A percentile compares a stretch with the other conserved stretches of the same genome.
phyloP scores from a whole-genome alignment of 2,797 vertebrate genomes.

The Cyprinella venusta region DNA sequence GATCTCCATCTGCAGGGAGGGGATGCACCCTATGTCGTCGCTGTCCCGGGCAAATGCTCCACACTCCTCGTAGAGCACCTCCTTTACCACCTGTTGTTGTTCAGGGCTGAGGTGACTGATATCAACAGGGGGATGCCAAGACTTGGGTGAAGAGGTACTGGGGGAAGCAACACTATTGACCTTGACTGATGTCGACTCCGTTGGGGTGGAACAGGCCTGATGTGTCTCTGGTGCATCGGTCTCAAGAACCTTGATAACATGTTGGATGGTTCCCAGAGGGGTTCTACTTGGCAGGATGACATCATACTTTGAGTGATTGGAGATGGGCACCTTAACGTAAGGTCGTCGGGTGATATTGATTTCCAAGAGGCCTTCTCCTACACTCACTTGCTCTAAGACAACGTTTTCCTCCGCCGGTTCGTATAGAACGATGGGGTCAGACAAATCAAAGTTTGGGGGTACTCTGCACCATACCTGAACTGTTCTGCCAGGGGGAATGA shows the following conservation, averaged over 20 bases:
- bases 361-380: conserved; percentile 46
- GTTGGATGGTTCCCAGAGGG: conserved; percentile 15
- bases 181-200: not conserved
- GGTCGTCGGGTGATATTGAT: not conserved
- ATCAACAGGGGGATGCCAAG: conserved; percentile 24
- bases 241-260: conserved; percentile 24
- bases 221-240: not conserved
- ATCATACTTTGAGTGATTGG: conserved; percentile 42
- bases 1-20: not conserved
- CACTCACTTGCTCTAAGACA: conserved; percentile 20
- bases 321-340: conserved; percentile 38
- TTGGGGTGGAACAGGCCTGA: not conserved
- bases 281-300: conserved; percentile 47
- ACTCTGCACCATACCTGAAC: conserved; percentile 43
- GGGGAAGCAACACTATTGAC: not conserved
- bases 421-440: conserved; percentile 37
- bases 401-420: conserved; percentile 4
- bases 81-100: not conserved
- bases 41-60: not conserved
- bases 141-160: not conserved
- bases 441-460: conserved; percentile 23
- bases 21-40: not conserved
- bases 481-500: conserved; percentile 19
- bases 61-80: not conserved
- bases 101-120: conserved; percentile 29